Evolutionary conservation across 1,140 invertebrate species (phyloP).

Genomic region (Trachymyrmex septentrionalis): DNA sequence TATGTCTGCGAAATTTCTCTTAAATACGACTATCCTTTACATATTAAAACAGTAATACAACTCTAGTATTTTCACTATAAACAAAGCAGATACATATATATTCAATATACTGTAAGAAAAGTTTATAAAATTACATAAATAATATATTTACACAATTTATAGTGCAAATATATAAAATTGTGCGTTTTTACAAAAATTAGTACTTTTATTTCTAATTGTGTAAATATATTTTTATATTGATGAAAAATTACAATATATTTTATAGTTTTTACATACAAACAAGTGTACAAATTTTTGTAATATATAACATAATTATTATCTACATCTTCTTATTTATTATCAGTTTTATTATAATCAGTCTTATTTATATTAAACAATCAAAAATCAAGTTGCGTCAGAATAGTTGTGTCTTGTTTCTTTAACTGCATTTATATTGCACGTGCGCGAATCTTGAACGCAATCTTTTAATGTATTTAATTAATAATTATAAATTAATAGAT

Average conservation of each 20-base stretch:
- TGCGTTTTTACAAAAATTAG: no score
- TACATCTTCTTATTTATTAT: neutral
- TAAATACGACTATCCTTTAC: neutral
- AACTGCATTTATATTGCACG: neutral
- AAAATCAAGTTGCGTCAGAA: neutral
- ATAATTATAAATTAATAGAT: neutral
- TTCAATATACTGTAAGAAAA: neutral
- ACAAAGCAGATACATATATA: neutral
- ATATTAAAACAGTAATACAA: neutral
- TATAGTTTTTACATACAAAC: no score
- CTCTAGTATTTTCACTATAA: neutral
- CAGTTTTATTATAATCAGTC: neutral
- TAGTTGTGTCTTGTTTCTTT: neutral
- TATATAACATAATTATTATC: neutral
- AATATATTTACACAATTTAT: no score
- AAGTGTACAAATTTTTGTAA: no score
- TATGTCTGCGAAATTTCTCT: neutral
- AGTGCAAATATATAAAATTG: no score
- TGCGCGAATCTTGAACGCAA: neutral
- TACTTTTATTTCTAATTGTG: no score
- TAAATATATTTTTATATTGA: no score
- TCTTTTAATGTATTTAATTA: neutral
- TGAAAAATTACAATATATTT: no score
- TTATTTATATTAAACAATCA: neutral
- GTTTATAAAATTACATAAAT: no score